These are phyloP conservation scores for Synaphobranchus kaupii DNA, from an alignment of 2,797 vertebrate species.

Conservation along the genomic window DNA sequence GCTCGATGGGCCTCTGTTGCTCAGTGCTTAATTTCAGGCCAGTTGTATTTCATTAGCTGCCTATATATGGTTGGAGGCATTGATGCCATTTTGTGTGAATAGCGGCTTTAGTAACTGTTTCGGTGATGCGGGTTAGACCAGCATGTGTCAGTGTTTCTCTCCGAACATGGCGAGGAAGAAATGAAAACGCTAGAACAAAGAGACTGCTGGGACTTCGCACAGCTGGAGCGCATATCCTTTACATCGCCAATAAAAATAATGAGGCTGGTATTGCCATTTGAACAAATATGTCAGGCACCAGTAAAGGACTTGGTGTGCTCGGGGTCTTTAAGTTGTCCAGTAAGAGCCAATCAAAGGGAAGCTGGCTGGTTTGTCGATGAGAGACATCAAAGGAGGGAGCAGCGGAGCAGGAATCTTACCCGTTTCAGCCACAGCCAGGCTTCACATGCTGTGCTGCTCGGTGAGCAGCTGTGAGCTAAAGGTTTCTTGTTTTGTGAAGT, in stretches of 20 bases:
- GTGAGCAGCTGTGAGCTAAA: not conserved
- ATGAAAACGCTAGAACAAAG: not conserved
- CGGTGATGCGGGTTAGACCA: not conserved
- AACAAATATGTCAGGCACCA: not conserved
- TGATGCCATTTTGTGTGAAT: not conserved
- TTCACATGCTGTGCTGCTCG: constrained; percentile 30
- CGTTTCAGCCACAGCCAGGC: constrained; percentile 40
- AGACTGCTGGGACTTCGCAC: constrained; percentile 5
- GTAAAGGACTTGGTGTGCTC: constrained; percentile 22
- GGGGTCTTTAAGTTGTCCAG: constrained; percentile 37
- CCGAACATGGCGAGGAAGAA: not conserved
- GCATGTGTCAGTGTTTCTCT: not conserved
- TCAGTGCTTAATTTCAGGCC: not conserved
- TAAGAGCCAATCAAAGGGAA: constrained; percentile 29
- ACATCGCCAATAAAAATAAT: constrained; percentile 25
- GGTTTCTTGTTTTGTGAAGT: constrained; percentile 14
- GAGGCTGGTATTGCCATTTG: constrained; percentile 9
- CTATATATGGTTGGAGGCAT: not conserved
- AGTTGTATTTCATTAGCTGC: not conserved
- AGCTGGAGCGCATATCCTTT: constrained; percentile 11
- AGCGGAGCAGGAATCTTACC: constrained; percentile 31
- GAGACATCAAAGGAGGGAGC: constrained; percentile 39
- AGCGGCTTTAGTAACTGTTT: not conserved
- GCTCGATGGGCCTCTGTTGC: not conserved
- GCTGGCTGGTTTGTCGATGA: constrained; percentile 41